Conservation (phyloP, 2,888 invertebrate genomes). For the Synergus japonicus region DNA sequence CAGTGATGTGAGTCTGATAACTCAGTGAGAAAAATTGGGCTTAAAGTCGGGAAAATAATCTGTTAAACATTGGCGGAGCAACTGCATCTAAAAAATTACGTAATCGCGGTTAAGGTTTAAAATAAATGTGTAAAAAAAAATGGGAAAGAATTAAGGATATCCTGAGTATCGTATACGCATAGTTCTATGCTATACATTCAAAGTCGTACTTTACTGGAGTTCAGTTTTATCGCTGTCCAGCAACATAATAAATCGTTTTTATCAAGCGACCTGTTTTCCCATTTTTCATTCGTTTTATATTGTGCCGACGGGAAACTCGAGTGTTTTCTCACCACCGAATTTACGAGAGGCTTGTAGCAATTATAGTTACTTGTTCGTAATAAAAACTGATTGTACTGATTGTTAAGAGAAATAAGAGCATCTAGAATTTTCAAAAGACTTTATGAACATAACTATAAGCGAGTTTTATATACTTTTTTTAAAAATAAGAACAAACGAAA, state of each 20-base stretch:
- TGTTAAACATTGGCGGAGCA: background rate
- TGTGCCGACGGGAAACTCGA: conserved; percentile 22
- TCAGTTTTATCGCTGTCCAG: conserved; percentile 60
- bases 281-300: conserved; percentile 53
- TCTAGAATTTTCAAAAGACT: too few species aligned
- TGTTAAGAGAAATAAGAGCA: background rate
- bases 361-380: conserved; percentile 1
- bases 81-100: background rate
- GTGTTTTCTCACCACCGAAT: conserved; percentile 25
- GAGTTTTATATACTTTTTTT: too few species aligned
- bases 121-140: conserved; percentile 1
- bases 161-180: conserved; percentile 32
- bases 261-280: conserved; percentile 58
- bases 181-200: conserved; percentile 49
- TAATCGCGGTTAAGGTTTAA: background rate
- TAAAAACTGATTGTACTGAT: conserved; percentile 7
- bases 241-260: conserved; percentile 63
- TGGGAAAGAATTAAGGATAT: conserved; percentile 19
- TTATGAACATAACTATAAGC: too few species aligned
- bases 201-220: conserved; percentile 51
- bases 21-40: background rate
- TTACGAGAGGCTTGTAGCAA: conserved; percentile 15
- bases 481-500: background rate
- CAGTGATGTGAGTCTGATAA: background rate
- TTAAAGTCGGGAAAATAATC: background rate